Evolutionary conservation across 23 tunicate genomes (phyloP).

Genomic region (Diplosoma virens): DNA sequence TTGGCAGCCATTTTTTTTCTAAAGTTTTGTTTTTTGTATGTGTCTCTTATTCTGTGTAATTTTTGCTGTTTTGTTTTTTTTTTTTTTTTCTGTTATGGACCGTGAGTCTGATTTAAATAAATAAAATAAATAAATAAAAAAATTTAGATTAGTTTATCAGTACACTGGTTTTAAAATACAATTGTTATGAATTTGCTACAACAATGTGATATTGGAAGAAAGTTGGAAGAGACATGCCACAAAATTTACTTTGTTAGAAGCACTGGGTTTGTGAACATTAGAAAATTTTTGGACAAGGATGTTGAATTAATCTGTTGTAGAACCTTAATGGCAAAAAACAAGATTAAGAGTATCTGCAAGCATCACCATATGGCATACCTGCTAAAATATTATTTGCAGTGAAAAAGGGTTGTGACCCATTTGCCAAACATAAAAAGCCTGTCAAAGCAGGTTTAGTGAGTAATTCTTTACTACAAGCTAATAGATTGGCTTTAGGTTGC

Average conservation of each 20-base stretch:
- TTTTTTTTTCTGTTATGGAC: too few relatives aligned
- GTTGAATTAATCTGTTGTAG: background rate
- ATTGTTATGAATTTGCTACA: background rate
- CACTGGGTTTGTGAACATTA: background rate
- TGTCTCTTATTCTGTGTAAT: too few relatives aligned
- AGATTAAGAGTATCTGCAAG: background rate
- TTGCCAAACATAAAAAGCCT: background rate
- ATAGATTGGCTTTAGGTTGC: too few relatives aligned
- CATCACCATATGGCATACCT: too few relatives aligned
- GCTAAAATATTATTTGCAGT: background rate
- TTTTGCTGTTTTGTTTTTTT: too few relatives aligned
- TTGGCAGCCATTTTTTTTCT: too few relatives aligned
- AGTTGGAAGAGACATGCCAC: background rate
- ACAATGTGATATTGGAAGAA: background rate
- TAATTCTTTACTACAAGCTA: background rate
- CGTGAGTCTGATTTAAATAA: too few relatives aligned
- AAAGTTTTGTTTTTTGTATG: too few relatives aligned
- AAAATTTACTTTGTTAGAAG: too few relatives aligned
- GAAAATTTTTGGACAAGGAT: background rate
- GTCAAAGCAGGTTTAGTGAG: background rate
- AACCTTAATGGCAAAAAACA: background rate
- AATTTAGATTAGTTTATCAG: too few relatives aligned
- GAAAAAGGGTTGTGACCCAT: background rate
- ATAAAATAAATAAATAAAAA: too few relatives aligned
- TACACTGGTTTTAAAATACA: too few relatives aligned